Percentiles rank a stretch among this genome's conserved stretches.
phyloP scores from a whole-genome alignment of 2,113 vertebrate genomes.

The Pampusana beccarii region DNA sequence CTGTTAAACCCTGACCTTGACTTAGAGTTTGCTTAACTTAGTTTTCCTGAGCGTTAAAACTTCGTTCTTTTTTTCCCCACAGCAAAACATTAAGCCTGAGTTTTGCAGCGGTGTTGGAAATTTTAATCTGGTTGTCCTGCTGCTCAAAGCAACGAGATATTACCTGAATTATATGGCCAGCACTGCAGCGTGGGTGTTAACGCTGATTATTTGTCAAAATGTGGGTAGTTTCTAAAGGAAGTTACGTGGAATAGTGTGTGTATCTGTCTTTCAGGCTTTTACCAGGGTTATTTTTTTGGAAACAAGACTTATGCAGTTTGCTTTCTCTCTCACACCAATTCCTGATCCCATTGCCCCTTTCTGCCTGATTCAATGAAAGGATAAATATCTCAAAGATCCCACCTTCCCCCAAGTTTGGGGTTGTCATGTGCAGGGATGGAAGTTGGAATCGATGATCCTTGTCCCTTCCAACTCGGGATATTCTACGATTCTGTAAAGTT shows the following conservation, averaged over 20 bases:
- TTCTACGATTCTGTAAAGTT: no score
- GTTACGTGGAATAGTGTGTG: rapidly evolving
- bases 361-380: not conserved
- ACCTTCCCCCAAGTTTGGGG: not conserved
- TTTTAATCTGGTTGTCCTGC: not conserved
- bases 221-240: not conserved
- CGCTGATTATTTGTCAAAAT: rapidly evolving
- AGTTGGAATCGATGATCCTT: no score
- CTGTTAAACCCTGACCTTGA: not conserved
- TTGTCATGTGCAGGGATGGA: no score
- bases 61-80: rapidly evolving
- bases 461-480: no score
- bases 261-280: not conserved
- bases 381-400: not conserved
- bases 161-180: rapidly evolving
- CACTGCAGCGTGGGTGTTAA: rapidly evolving
- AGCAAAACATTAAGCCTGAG: rapidly evolving
- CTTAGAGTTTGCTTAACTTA: not conserved
- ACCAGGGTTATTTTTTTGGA: not conserved
- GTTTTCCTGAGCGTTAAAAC: not conserved
- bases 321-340: not conserved
- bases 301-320: not conserved
- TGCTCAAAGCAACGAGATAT: not conserved
- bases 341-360: not conserved
- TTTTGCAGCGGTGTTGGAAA: not conserved